Evolutionary conservation across 2,888 invertebrate species (phyloP).

Genomic region (Apotomis capreana): DNA sequence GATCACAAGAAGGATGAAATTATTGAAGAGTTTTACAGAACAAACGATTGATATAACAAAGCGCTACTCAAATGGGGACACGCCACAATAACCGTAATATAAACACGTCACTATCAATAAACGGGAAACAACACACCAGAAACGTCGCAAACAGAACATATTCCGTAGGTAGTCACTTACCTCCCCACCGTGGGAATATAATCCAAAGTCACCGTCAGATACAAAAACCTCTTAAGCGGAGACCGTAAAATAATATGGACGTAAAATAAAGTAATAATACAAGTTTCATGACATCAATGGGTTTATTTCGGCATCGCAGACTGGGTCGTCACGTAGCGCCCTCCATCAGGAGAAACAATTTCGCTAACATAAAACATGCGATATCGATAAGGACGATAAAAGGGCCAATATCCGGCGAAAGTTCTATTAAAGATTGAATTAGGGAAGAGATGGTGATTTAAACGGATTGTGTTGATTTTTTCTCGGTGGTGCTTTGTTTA

Average conservation of each 20-base stretch:
- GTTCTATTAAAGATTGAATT: slow-evolving; percentile 27
- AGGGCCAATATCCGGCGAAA: slow-evolving; percentile 25
- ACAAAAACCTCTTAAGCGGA: slow-evolving; percentile 38
- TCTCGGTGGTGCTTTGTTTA: too few relatives aligned
- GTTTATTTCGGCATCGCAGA: slow-evolving; percentile 34
- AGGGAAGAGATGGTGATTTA: slow-evolving; percentile 21
- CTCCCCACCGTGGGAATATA: slow-evolving; percentile 27
- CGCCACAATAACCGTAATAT: not conserved
- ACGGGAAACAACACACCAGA: slow-evolving; percentile 8
- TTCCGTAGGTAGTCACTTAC: slow-evolving; percentile 22
- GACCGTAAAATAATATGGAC: slow-evolving; percentile 33
- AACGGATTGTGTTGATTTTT: not conserved
- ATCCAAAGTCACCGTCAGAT: slow-evolving; percentile 29
- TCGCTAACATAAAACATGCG: slow-evolving; percentile 38
- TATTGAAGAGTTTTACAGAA: too few relatives aligned
- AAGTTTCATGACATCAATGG: slow-evolving; percentile 36
- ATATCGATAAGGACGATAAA: slow-evolving; percentile 34
- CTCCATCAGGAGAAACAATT: slow-evolving; percentile 35
- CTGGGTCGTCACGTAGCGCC: slow-evolving; percentile 32
- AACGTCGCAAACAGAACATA: slow-evolving; percentile 13
- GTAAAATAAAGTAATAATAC: slow-evolving; percentile 34
- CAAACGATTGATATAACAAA: too few relatives aligned
- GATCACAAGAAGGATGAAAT: too few relatives aligned
- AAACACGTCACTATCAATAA: slow-evolving; percentile 23
- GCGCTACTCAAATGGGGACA: not conserved